Base-by-base conservation (phyloP, 2,113 vertebrate species). In the Leptosomus discolor region DNA sequence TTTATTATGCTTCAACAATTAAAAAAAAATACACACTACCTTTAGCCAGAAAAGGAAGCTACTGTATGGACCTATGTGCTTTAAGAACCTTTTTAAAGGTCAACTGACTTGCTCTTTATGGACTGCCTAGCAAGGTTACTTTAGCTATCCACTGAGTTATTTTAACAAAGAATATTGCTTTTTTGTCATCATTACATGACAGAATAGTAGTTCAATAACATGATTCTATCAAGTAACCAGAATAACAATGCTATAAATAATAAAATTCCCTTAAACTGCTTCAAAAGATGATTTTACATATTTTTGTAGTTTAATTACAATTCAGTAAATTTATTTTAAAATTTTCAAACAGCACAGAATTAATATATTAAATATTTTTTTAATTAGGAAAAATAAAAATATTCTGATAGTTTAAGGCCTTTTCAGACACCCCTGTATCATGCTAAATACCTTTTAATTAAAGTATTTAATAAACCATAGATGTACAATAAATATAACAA, bases 401-500 rank as follows among this genome's bases (percentile, higher is more conserved):
- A 51, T 54, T 76, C 83, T 68, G 6, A n/a, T 73, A 53, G 71
- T 92, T 97, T 94, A 94, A 97, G 93, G 93, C 26, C 54, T 92
- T 92, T 89, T 84, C 45, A 95, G 57, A 94, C 77, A 96, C 71
- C 84, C 94, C 92, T 96, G 79, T 94, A 97, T 84, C 94, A 96
- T 95, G 93, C 93, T 96, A 97, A 97, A 93, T 97, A 92, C 88
- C 90, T 95, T 96, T 95, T 89, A 80, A 81, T 69, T 89, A 97
- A 97, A 95, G 96, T 96, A 96, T 97, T 96, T 94, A 97, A 69
- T 74, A 96, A 92, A 51, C 11, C 39, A 93, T 74, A 88, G 83
- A 90, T 93, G 85, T 81, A 90, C 63, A 5, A 76, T 63, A 91
- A 89, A 74, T 83, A 88, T 24, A 91, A 91, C 53, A 95, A 95